A percentile compares a stretch with the other conserved stretches of the same genome.
Evolutionary conservation across 2,888 invertebrate genomes (phyloP).

Genomic region (Mythimna loreyi): DNA sequence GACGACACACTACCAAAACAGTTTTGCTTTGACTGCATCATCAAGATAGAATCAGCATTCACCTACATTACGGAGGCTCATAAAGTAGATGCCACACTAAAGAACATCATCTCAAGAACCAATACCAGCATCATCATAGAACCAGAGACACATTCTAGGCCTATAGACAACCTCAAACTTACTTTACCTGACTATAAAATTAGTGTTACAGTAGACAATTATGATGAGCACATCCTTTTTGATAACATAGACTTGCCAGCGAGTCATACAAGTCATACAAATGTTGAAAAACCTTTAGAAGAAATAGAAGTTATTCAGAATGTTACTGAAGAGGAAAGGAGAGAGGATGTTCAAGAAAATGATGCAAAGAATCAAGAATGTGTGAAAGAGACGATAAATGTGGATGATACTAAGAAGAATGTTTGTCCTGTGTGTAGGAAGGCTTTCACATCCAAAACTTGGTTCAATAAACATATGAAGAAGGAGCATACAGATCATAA

Average conservation of each 20-base stretch:
- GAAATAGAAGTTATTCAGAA: constrained; percentile 41
- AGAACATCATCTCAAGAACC: constrained; percentile 77
- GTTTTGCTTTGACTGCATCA: constrained; percentile 87
- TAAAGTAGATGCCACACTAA: constrained; percentile 79
- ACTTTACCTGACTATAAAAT: constrained; percentile 79
- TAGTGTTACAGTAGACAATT: constrained; percentile 70
- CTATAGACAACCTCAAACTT: constrained; percentile 67
- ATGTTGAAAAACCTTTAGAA: constrained; percentile 32
- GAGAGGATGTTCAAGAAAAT: constrained; percentile 18
- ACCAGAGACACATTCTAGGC: constrained; percentile 65
- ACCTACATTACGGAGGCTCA: constrained; percentile 86
- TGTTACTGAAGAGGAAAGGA: constrained; percentile 33
- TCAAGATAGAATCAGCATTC: constrained; percentile 87
- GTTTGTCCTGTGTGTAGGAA: constrained; percentile 79
- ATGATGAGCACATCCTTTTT: constrained; percentile 53
- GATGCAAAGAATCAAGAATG: constrained; percentile 15
- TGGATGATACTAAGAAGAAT: constrained; percentile 65
- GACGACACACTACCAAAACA: constrained; percentile 87
- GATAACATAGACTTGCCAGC: constrained; percentile 47
- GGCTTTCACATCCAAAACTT: constrained; percentile 78
- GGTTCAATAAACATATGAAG: constrained; percentile 82
- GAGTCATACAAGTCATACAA: constrained; percentile 21
- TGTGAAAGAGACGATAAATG: constrained; percentile 35
- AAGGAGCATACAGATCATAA: constrained; percentile 79
- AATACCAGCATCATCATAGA: constrained; percentile 79